Percentiles rank a stretch among this genome's conserved stretches.
Conservation (phyloP, 2,797 vertebrate genomes). For the Sparidentex hasta region DNA sequence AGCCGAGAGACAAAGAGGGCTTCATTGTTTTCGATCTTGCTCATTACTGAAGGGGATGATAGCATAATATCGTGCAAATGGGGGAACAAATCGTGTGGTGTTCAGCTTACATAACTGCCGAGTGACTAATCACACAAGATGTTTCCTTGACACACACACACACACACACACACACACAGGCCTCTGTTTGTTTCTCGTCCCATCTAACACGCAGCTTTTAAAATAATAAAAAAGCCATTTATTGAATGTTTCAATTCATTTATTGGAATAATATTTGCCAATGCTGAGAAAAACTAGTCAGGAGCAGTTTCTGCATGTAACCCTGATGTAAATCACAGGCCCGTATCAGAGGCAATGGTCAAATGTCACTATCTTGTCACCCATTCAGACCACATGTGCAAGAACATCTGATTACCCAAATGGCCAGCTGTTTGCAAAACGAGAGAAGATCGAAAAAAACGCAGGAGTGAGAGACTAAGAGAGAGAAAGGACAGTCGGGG, state of each 20-base stretch:
- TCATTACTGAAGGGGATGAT: slow-evolving; percentile 78
- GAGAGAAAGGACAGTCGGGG: slow-evolving; percentile 29
- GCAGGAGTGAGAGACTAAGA: slow-evolving; percentile 29
- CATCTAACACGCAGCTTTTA: not conserved
- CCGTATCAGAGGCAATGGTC: slow-evolving; percentile 7
- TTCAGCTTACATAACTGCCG: slow-evolving; percentile 79
- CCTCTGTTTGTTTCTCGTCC: slow-evolving; percentile 19
- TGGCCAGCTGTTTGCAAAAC: slow-evolving; percentile 59
- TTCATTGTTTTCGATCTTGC: slow-evolving; percentile 61
- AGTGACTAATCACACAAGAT: slow-evolving; percentile 79
- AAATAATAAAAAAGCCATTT: slow-evolving; percentile 3
- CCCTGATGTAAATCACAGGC: slow-evolving; percentile 18
- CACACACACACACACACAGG: slow-evolving; percentile 35
- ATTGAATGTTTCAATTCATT: not conserved
- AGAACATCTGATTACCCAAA: slow-evolving; percentile 49
- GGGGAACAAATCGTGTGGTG: slow-evolving; percentile 78
- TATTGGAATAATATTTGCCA: not conserved
- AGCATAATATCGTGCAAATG: slow-evolving; percentile 80
- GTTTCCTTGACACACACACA: slow-evolving; percentile 62
- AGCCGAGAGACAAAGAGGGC: slow-evolving; percentile 59
- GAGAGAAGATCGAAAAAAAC: slow-evolving; percentile 42
- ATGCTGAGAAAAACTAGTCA: not conserved
- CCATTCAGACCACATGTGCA: slow-evolving; percentile 39
- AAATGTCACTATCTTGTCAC: slow-evolving; percentile 33
- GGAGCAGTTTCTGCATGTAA: not conserved